Conservation (phyloP, 53 echinoderm and acorn worm genomes). For the Zoroaster sp. region DNA sequence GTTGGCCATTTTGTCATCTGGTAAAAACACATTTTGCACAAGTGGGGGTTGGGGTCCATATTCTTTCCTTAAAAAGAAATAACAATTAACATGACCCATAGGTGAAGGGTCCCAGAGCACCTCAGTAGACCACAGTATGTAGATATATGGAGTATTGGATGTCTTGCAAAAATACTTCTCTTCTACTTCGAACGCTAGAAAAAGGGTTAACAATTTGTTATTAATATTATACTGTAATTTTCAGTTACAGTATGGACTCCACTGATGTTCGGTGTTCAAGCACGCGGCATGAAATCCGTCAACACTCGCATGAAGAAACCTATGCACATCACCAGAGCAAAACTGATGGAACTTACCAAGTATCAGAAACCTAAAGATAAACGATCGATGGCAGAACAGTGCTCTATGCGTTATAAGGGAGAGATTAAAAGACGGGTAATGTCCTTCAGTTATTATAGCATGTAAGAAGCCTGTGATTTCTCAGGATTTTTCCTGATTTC, state of each 20-base stretch:
- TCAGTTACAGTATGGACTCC: constrained; percentile 67
- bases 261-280: background rate
- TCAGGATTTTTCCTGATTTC: background rate
- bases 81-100: no score
- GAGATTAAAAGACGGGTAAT: background rate
- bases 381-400: constrained; percentile 67
- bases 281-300: constrained; percentile 84
- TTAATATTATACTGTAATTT: background rate
- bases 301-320: constrained; percentile 80
- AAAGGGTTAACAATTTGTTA: background rate
- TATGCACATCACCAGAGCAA: constrained; percentile 88
- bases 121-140: no score
- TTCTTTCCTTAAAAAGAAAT: no score
- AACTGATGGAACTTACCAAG: constrained; percentile 81
- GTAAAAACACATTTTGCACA: no score
- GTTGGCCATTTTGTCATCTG: no score
- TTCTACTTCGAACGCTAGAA: background rate
- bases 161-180: background rate
- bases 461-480: background rate
- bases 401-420: constrained; percentile 30
- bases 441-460: no score
- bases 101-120: no score
- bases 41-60: no score
- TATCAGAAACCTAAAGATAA: constrained; percentile 56
- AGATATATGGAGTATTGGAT: background rate